Conservation (phyloP, 2,113 vertebrate species). For the Dissostichus mawsoni region DNA sequence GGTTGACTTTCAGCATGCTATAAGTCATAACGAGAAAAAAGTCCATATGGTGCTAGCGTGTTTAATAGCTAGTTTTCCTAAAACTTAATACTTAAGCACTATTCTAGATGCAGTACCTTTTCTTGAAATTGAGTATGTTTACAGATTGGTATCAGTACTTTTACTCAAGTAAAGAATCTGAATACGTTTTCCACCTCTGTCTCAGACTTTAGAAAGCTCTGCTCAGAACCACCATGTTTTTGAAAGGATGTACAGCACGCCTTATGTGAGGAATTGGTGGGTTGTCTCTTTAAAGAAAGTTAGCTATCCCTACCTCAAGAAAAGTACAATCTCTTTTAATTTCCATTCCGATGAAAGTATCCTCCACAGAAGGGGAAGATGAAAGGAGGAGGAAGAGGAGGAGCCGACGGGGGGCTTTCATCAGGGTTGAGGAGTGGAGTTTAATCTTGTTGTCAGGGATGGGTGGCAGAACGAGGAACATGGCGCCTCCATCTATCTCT, state of each 20-base stretch:
- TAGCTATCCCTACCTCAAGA: neutral
- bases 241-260: neutral
- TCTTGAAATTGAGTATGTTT: too few relatives aligned
- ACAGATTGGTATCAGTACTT: too few relatives aligned
- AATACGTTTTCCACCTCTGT: too few relatives aligned
- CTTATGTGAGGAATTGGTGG: neutral
- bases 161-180: too few relatives aligned
- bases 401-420: conserved; percentile 54
- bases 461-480: conserved; percentile 52
- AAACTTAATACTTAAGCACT: too few relatives aligned
- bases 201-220: too few relatives aligned
- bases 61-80: too few relatives aligned
- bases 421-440: conserved; percentile 68
- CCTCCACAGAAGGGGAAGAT: conserved; percentile 30
- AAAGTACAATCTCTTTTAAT: conserved; percentile 32
- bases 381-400: conserved; percentile 40
- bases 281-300: neutral
- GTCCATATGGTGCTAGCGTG: too few relatives aligned
- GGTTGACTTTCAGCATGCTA: too few relatives aligned
- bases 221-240: too few relatives aligned
- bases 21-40: too few relatives aligned
- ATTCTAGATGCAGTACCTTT: too few relatives aligned
- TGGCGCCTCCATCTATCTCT: conserved; percentile 65
- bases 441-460: conserved; percentile 74
- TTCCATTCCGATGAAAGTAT: conserved; percentile 35